Percentiles rank a stretch among this genome's conserved stretches.
These are phyloP conservation scores for Hyla sarda DNA, from an alignment of 2,113 vertebrate genomes.

Conservation along the genomic window DNA sequence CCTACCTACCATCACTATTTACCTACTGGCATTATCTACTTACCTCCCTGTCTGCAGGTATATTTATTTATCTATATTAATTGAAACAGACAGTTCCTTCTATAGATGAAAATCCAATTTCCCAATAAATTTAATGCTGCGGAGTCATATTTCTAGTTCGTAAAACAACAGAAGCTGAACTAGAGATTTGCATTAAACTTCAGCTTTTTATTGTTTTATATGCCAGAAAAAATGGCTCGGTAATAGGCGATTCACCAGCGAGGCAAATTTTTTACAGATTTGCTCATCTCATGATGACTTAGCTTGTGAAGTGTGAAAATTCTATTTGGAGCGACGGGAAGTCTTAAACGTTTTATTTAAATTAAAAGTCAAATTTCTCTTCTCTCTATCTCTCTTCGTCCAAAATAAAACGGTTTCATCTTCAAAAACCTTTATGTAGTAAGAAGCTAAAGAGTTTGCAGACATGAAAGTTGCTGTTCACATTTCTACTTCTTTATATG, in stretches of 20 bases:
- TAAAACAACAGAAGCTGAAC: no score
- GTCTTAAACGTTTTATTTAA: background rate
- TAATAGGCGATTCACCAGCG: background rate
- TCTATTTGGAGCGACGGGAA: background rate
- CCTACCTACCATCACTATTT: no score
- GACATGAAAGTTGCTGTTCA: conserved; percentile 10
- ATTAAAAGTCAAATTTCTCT: background rate
- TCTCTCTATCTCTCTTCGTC: background rate
- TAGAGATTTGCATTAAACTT: background rate
- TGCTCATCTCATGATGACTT: background rate
- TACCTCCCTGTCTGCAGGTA: no score
- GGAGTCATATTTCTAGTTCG: no score
- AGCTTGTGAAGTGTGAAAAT: background rate
- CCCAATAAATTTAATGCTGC: no score
- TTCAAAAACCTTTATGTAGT: conserved; percentile 18
- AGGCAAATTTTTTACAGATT: background rate
- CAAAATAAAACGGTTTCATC: conserved; percentile 17
- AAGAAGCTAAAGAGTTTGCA: background rate
- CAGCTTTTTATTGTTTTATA: background rate
- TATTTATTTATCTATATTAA: no score
- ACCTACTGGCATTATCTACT: no score
- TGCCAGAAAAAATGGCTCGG: background rate
- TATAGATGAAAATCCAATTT: no score
- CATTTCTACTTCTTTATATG: background rate
- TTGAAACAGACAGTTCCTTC: no score